Percentiles rank a stretch among this genome's conserved stretches.
Conservation (phyloP, 2,888 invertebrate species). For the Cantharis nigra region DNA sequence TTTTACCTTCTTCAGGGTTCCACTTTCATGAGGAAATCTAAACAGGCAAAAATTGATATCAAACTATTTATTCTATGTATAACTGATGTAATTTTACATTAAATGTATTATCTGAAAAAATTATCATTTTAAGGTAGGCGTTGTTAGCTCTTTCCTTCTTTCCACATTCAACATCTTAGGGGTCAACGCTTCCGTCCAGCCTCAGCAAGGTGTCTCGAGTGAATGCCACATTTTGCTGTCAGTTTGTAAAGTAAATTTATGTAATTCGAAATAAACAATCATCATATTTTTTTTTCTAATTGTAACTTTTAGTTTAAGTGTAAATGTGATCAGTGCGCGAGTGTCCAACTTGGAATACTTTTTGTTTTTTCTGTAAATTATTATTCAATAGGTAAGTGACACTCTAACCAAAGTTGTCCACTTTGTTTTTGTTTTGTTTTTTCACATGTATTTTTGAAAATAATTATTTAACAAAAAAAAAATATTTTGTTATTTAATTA, state of each 20-base stretch:
- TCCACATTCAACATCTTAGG: constrained; percentile 36
- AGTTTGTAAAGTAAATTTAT: constrained; percentile 23
- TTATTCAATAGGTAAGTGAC: neutral
- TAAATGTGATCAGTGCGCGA: neutral
- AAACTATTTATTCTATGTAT: neutral
- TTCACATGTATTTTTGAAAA: neutral
- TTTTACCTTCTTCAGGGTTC: too few species aligned
- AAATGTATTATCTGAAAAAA: neutral
- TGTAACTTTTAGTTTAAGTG: constrained; percentile 6
- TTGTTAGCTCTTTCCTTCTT: constrained; percentile 11
- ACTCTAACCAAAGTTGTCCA: neutral
- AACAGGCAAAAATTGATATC: neutral
- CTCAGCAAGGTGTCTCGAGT: constrained; percentile 35
- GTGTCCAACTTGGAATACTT: neutral
- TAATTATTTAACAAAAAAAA: neutral
- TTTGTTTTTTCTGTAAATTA: neutral
- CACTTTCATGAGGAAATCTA: neutral
- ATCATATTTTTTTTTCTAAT: constrained; percentile 24
- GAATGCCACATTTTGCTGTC: constrained; percentile 33
- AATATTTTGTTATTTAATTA: neutral
- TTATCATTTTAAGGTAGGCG: constrained; percentile 8
- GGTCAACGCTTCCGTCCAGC: constrained; percentile 41
- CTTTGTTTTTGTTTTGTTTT: neutral
- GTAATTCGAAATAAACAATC: constrained; percentile 23
- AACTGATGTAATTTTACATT: neutral